Percentiles rank a stretch among this genome's conserved stretches.
These are phyloP conservation scores for Gymnothorax reevesii DNA, from an alignment of 2,797 vertebrate genomes.

Conservation along the genomic window DNA sequence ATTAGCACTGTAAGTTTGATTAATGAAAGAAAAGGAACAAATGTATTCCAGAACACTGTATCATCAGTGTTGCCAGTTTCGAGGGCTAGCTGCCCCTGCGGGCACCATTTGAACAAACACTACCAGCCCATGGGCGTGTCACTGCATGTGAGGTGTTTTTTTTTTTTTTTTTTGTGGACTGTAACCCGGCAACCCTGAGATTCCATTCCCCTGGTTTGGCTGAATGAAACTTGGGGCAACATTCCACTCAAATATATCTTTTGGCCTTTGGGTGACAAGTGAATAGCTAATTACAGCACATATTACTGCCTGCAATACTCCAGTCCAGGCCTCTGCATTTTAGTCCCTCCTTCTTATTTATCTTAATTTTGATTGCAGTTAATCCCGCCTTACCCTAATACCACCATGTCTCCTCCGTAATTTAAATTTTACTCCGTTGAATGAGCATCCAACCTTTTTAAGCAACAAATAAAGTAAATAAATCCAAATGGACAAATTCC, in stretches of 20 bases:
- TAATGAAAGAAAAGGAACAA: background rate
- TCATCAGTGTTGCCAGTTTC: too few relatives aligned
- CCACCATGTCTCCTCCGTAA: background rate
- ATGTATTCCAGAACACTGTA: too few relatives aligned
- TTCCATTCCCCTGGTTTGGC: background rate
- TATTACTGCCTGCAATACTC: background rate
- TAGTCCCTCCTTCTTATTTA: background rate
- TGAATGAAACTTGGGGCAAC: background rate
- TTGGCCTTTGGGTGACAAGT: background rate
- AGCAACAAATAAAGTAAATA: too few relatives aligned
- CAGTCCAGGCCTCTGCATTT: background rate
- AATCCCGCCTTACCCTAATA: background rate
- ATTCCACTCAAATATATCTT: background rate
- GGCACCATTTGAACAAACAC: background rate
- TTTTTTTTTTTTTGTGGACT: background rate
- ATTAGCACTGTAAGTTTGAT: background rate
- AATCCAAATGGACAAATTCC: too few relatives aligned
- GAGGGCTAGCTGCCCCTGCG: background rate
- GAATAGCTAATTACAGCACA: background rate
- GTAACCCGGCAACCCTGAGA: background rate
- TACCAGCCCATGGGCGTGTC: background rate
- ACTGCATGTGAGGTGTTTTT: background rate
- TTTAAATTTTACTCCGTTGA: background rate
- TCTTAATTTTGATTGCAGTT: background rate
- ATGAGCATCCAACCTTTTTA: background rate